These are phyloP conservation scores for Bufo gargarizans DNA, from an alignment of 2,113 vertebrate species.

Conservation along the genomic window DNA sequence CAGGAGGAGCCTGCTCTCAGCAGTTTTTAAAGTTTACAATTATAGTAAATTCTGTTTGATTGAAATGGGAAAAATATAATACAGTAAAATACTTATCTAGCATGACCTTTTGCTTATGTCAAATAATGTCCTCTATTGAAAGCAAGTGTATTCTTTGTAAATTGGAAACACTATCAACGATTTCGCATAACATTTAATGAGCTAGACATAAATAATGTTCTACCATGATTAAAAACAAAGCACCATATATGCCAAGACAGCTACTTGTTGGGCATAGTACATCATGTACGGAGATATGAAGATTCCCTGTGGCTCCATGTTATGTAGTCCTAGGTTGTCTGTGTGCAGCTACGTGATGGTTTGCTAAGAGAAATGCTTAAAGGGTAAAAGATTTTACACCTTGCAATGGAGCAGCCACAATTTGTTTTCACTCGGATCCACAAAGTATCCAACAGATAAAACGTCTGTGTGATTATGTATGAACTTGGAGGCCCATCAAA, in stretches of 20 bases:
- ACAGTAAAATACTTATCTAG: not conserved
- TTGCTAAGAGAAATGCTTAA: not conserved
- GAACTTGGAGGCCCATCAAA: not conserved
- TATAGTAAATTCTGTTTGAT: not conserved
- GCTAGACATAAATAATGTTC: not conserved
- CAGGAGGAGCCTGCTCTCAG: not conserved
- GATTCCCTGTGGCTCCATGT: not conserved
- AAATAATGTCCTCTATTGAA: not conserved
- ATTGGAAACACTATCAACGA: not conserved
- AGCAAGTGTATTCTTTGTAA: not conserved
- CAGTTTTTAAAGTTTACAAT: constrained; percentile 17
- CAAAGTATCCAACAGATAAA: not conserved
- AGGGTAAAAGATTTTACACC: not conserved
- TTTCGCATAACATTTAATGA: not conserved
- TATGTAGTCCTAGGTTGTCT: not conserved
- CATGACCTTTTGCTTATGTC: not conserved
- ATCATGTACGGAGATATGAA: not conserved
- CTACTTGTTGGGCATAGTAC: not conserved
- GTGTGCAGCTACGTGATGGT: not conserved
- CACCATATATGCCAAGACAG: not conserved
- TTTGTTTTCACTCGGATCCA: not conserved
- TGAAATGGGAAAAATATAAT: not conserved
- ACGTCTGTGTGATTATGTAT: not conserved
- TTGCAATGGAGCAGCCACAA: too few relatives aligned
- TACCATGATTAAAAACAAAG: not conserved